A percentile compares a stretch with the other conserved stretches of the same genome.
Conservation (phyloP, 2,797 vertebrate species). For the Borostomias antarcticus region DNA sequence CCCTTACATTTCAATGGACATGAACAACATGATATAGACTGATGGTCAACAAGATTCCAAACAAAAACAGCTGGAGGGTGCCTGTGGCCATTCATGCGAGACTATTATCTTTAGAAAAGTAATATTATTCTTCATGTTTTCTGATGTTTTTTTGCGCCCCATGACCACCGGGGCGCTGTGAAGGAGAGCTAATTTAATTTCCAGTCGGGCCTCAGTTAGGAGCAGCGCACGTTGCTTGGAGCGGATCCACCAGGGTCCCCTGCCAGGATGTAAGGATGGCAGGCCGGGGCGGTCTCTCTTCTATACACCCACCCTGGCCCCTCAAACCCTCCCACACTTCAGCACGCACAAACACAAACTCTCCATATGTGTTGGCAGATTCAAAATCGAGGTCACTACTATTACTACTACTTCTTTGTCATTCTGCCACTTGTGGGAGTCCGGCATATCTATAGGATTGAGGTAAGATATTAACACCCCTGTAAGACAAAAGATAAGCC, state of each 20-base stretch:
- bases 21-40: slow-evolving; percentile 35
- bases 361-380: no score
- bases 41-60: slow-evolving; percentile 31
- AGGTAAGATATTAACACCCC: slow-evolving; percentile 62
- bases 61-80: slow-evolving; percentile 43
- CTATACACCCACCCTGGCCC: slow-evolving; percentile 25
- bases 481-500: slow-evolving; percentile 53
- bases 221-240: slow-evolving; percentile 55
- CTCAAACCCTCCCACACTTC: no score
- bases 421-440: slow-evolving; percentile 49
- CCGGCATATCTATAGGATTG: slow-evolving; percentile 53
- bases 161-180: slow-evolving; percentile 59
- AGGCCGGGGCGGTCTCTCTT: slow-evolving; percentile 40
- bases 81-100: slow-evolving; percentile 41
- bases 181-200: slow-evolving; percentile 75
- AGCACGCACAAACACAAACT: slow-evolving; percentile 18
- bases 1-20: slow-evolving; percentile 29
- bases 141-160: no score
- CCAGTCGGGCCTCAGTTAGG: slow-evolving; percentile 61
- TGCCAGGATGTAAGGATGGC: slow-evolving; percentile 64
- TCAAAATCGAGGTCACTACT: no score
- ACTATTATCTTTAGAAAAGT: slow-evolving; percentile 54
- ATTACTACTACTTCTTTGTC: slow-evolving; percentile 65
- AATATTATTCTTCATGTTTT: slow-evolving; percentile 55
- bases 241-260: slow-evolving; percentile 61